Evolutionary conservation across 1,140 invertebrate genomes (phyloP).

Genomic region (Carcinoscorpius rotundicauda): DNA sequence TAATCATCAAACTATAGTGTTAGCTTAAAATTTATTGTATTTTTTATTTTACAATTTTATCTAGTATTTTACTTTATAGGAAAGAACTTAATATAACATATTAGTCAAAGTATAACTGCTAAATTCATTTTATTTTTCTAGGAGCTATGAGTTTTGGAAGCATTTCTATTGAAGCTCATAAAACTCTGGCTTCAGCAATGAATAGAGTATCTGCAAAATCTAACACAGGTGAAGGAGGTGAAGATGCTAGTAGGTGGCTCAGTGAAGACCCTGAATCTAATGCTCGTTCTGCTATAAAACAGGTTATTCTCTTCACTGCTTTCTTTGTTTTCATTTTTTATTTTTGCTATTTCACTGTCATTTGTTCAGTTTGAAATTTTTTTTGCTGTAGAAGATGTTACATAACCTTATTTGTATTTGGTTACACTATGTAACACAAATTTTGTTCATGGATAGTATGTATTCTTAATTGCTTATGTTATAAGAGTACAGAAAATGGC

Average conservation of each 20-base stretch:
- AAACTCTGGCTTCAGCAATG: constrained; percentile 91
- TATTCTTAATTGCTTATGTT: too few species aligned
- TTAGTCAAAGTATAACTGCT: neutral
- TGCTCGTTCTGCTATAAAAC: constrained; percentile 54
- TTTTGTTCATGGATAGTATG: too few species aligned
- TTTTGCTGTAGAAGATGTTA: too few species aligned
- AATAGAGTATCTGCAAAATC: constrained; percentile 90
- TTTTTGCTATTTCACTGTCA: too few species aligned
- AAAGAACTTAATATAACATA: neutral
- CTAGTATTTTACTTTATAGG: neutral
- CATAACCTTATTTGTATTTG: too few species aligned
- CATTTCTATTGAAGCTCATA: constrained; percentile 86
- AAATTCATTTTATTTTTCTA: constrained; percentile 1
- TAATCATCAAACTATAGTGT: too few species aligned
- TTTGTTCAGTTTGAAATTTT: too few species aligned
- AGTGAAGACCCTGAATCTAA: constrained; percentile 55
- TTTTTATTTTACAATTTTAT: neutral
- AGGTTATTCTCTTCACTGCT: constrained; percentile 25
- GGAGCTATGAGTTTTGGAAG: constrained; percentile 83
- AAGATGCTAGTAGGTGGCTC: constrained; percentile 69
- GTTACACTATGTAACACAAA: too few species aligned
- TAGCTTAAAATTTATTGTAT: too few species aligned
- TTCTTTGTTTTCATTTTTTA: neutral
- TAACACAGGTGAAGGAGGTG: constrained; percentile 89
- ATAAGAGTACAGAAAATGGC: too few species aligned